phyloP scores from a whole-genome alignment of 2,888 invertebrate species.

The Acleris literana region DNA sequence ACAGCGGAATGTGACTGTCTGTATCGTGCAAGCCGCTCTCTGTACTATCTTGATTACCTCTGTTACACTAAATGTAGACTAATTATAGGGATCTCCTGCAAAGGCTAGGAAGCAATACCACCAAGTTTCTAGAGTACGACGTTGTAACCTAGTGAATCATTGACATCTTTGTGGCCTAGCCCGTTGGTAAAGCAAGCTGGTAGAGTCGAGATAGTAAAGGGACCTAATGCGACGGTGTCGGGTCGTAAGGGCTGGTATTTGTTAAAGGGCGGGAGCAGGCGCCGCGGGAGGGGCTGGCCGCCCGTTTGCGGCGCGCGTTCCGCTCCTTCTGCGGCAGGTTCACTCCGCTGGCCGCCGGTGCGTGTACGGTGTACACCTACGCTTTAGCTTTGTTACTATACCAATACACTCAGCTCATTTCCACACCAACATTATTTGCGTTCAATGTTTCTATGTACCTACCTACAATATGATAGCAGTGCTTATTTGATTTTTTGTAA shows the following conservation, averaged over 20 bases:
- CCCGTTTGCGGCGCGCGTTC: slow-evolving; percentile 71
- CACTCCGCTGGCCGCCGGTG: slow-evolving; percentile 59
- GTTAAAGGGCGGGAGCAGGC: slow-evolving; percentile 56
- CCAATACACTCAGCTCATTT: neutral
- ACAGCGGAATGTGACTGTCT: neutral
- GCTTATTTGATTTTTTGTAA: too few relatives aligned
- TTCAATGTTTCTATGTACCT: too few relatives aligned
- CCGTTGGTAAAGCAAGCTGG: too few relatives aligned
- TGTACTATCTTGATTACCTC: too few relatives aligned
- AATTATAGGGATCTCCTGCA: too few relatives aligned
- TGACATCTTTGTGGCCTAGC: neutral
- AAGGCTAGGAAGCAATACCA: too few relatives aligned
- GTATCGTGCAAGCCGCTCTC: too few relatives aligned
- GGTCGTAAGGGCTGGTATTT: slow-evolving; percentile 43
- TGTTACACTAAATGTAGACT: too few relatives aligned
- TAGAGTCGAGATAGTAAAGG: slow-evolving; percentile 4
- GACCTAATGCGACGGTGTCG: slow-evolving; percentile 4
- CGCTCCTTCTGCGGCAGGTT: slow-evolving; percentile 59
- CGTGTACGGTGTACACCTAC: slow-evolving; percentile 51
- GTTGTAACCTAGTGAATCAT: neutral
- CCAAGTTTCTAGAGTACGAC: too few relatives aligned
- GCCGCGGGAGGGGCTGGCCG: slow-evolving; percentile 51
- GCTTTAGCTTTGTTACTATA: slow-evolving; percentile 18
- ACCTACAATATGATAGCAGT: too few relatives aligned
- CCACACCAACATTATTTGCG: too few relatives aligned